Base-by-base conservation (phyloP, 2,888 invertebrate genomes). In the Synanthedon formicaeformis region DNA sequence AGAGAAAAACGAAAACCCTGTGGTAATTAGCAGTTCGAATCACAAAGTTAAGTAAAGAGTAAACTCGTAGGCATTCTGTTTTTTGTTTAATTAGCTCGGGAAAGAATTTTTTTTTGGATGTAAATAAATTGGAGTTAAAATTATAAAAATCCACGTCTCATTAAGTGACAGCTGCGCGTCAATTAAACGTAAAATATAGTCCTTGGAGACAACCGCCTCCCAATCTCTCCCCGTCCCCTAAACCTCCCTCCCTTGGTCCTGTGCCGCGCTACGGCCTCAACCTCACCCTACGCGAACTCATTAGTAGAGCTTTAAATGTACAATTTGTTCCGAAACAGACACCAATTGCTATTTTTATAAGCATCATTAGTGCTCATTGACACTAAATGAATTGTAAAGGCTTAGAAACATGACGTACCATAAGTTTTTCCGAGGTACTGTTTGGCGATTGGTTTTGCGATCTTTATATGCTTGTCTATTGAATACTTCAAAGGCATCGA, bases 101-200 rank as follows among this genome's bases (percentile, higher is more conserved):
- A 4, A 45, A 18, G 14, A 49, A 49, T 49, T 49, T 49, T 48
- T n/a, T 16, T 16, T 16, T 5, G 49, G 4, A 45, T 6, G 45
- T 1, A 49, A 49, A 49, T 49, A 49, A 49, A 23, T 49, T 14
- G 12, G 49, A 49, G 49, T 49, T 49, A 49, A 49, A 49, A 73
- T 74, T 75, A 69, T 67, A 76, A 81, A 78, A 81, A 78, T 73
- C 74, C 69, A 72, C 73, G 75, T 78, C 82, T 85, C 81, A 82
- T 84, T 84, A 84, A 72, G 76, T 80, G 84, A 83, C 83, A 80
- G 82, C 81, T 78, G 81, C 71, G 83, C 81, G 81, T 84, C 85
- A 85, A 84, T 85, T 85, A 85, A 83, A 81, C 78, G 76, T 83
- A 80, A 85, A 85, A 84, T 85, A 86, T 82, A 76, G 83, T 77